Percentiles rank a stretch among this genome's conserved stretches.
Evolutionary conservation across 2,797 vertebrate genomes (phyloP).

Genomic region (Xiphophorus birchmanni): DNA sequence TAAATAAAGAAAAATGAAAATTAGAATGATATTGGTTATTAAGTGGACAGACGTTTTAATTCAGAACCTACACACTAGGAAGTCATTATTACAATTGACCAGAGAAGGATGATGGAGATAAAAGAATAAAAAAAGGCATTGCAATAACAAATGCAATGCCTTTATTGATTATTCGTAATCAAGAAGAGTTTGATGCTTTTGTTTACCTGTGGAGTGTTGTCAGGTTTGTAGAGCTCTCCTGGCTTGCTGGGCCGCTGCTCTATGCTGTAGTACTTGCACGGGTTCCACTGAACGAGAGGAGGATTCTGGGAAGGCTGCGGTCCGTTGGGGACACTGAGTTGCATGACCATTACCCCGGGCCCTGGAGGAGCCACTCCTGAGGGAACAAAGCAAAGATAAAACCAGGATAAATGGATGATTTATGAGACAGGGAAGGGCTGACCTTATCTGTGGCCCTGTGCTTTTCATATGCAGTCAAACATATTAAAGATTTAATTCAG

Average conservation of each 20-base stretch:
- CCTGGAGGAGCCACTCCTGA: constrained; percentile 93
- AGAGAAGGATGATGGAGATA: not conserved
- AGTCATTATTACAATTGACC: constrained; percentile 1
- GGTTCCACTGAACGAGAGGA: constrained; percentile 96
- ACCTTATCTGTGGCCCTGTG: not conserved
- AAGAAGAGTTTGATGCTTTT: not conserved
- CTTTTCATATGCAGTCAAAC: not conserved
- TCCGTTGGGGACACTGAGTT: constrained; percentile 96
- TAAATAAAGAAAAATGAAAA: constrained; percentile 44
- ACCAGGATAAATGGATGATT: not conserved
- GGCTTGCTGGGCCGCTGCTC: constrained; percentile 94
- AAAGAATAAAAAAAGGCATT: not conserved
- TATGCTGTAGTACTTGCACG: constrained; percentile 98
- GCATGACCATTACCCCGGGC: constrained; percentile 96
- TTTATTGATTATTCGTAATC: not conserved
- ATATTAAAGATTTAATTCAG: not conserved
- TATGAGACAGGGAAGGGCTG: not conserved
- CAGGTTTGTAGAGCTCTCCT: constrained; percentile 90
- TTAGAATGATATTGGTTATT: not conserved
- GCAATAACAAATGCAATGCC: not conserved
- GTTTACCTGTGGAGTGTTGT: constrained; percentile 88
- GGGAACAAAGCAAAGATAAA: constrained; percentile 13
- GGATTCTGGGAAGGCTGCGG: constrained; percentile 93
- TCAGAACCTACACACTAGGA: not conserved
- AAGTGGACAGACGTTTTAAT: not conserved